Evolutionary conservation across 2,113 vertebrate genomes (phyloP).

Genomic region (Trichomycterus rosablanca): DNA sequence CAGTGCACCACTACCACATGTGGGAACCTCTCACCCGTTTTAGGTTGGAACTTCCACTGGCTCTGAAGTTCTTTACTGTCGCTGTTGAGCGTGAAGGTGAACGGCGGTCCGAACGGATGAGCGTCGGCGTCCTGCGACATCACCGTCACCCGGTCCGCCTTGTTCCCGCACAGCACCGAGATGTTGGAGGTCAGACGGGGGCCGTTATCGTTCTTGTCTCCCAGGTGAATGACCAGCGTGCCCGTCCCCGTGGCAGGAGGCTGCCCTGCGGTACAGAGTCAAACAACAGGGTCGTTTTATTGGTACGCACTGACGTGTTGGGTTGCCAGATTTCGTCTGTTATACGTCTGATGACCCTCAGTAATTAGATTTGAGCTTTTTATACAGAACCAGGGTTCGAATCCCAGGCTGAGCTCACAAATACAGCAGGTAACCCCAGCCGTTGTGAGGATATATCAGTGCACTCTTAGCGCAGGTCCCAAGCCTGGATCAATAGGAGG

Average conservation of each 20-base stretch:
- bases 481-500: too few relatives aligned
- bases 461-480: too few relatives aligned
- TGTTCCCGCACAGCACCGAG: constrained; percentile 60
- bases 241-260: constrained; percentile 64
- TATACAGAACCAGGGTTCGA: too few relatives aligned
- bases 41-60: constrained; percentile 65
- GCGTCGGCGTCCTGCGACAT: constrained; percentile 52
- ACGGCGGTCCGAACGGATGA: constrained; percentile 61
- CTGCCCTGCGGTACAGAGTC: constrained; percentile 53
- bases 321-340: too few relatives aligned
- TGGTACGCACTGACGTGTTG: too few relatives aligned
- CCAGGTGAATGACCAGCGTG: constrained; percentile 65
- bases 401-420: too few relatives aligned
- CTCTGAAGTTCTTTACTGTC: constrained; percentile 27
- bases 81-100: constrained; percentile 62
- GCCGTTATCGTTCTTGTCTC: constrained; percentile 65
- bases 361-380: too few relatives aligned
- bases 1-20: too few relatives aligned
- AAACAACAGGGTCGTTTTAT: too few relatives aligned
- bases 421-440: too few relatives aligned
- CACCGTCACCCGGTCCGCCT: constrained; percentile 39
- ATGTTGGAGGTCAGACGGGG: constrained; percentile 52
- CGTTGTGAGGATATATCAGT: too few relatives aligned
- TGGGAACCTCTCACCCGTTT: constrained; percentile 54
- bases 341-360: too few relatives aligned